Conservation (phyloP, 2,888 invertebrate genomes). For the Toxonevra muliebris region DNA sequence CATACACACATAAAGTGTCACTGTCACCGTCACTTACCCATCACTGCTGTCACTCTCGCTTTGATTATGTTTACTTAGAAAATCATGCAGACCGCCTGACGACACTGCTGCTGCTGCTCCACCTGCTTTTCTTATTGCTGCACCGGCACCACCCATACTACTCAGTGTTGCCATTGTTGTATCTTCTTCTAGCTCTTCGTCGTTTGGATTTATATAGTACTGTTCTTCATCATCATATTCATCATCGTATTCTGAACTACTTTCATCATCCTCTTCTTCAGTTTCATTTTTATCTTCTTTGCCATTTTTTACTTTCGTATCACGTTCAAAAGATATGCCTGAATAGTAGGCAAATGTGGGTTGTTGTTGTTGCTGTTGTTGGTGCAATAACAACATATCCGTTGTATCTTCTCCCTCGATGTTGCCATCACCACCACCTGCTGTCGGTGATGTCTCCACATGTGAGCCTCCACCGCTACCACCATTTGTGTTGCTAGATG, state of each 20-base stretch:
- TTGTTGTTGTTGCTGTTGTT: constrained; percentile 2
- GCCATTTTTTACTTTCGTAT: constrained; percentile 40
- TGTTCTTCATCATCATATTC: constrained; percentile 35
- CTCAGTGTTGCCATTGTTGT: constrained; percentile 12
- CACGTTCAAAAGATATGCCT: constrained; percentile 54
- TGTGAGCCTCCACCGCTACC: constrained; percentile 37
- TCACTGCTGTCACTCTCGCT: constrained; percentile 47
- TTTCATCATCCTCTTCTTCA: constrained; percentile 22
- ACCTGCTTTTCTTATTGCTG: constrained; percentile 19
- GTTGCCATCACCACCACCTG: constrained; percentile 44
- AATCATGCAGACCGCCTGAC: constrained; percentile 45
- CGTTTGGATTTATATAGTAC: constrained; percentile 39
- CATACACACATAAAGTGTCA: background rate
- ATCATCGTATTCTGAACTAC: constrained; percentile 41
- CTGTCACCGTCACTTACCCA: constrained; percentile 44
- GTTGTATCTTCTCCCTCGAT: constrained; percentile 25
- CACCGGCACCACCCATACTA: constrained; percentile 32
- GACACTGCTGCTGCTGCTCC: constrained; percentile 29
- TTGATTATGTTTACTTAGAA: constrained; percentile 46
- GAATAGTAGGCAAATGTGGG: constrained; percentile 49
- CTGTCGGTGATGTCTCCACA: constrained; percentile 7
- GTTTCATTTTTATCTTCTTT: constrained; percentile 39
- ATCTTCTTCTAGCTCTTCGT: constrained; percentile 25
- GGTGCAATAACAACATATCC: background rate
- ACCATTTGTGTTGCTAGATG: constrained; percentile 9